Evolutionary conservation across 2,797 vertebrate genomes (phyloP), one percentile per base, ranked within the genome.

Genomic region (Taenioides sp.): DNA sequence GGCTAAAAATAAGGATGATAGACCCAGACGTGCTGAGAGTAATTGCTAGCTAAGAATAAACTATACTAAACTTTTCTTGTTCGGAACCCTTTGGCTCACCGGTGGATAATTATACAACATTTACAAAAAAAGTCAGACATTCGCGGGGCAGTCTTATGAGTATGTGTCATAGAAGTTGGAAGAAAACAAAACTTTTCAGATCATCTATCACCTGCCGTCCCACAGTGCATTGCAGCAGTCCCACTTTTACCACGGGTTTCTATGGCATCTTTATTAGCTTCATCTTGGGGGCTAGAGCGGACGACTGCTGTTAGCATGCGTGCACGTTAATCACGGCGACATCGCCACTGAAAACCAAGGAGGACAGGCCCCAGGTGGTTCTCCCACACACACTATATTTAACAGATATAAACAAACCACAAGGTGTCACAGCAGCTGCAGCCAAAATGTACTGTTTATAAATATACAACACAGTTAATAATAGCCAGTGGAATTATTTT

Each of bases 241-340:
- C 78, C 70, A 31, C 3, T 75, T 82, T 80, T 71, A 66, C 37
- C 80, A 60, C 73, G 25, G 34, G 52, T 67, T 80, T 73, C 83
- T 77, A 64, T 16, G 20, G 67, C 64, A 77, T 65, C 60, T 86
- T 84, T 84, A 81, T 84, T 84, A 70, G 77, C 57, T 65, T 76
- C 70, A 63, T 65, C 67, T 77, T 72, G 52, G 69, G 69, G 54
- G 31, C 72, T 71, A 68, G 43, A 23, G 22, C 2, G 20, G 75
- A 81, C 77, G 64, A 71, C 71, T 79, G 78, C 77, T 80, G 79
- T 81, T 80, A 81, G 83, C 79, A 71, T 79, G 80, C 77, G 80
- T 79, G 80, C 68, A 62, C 75, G 81, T 89, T 91, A 91, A 91
- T 91, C 91, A 92, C 80, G 55, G 75, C n/a, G 75, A 89, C 84